Conservation (phyloP, 2,888 invertebrate genomes). For the Poecilobothrus nobilitatus region DNA sequence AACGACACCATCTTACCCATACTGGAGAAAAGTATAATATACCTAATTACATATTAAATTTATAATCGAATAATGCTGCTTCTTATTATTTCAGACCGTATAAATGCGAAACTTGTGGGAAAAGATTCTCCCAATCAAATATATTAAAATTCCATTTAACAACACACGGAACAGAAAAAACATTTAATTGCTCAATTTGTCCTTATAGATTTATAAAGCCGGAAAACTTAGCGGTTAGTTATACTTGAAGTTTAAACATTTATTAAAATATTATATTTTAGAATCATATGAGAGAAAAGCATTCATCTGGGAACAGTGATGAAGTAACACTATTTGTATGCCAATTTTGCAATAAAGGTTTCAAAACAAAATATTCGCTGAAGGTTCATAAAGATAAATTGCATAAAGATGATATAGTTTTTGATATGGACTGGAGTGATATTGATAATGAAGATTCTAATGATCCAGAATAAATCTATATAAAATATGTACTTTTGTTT, state of each 20-base stretch:
- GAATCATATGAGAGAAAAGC: background rate
- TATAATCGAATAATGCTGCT: background rate
- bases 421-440: conserved; percentile 1
- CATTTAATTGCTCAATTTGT: background rate
- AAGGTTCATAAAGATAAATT: background rate
- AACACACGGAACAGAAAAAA: background rate
- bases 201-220: background rate
- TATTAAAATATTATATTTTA: background rate
- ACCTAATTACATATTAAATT: background rate
- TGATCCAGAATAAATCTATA: background rate
- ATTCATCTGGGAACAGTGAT: background rate
- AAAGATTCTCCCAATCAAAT: background rate
- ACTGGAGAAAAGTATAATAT: conserved; percentile 15
- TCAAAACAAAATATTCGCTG: background rate
- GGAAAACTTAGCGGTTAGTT: background rate
- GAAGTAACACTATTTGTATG: background rate
- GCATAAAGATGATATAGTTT: background rate
- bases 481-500: no score
- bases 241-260: background rate
- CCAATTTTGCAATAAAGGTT: background rate
- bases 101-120: background rate
- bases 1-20: conserved; percentile 18
- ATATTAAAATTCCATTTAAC: background rate
- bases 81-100: background rate
- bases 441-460: background rate